These are phyloP conservation scores for Diarsia rubi DNA, from an alignment of 2,888 invertebrate genomes.

Conservation along the genomic window DNA sequence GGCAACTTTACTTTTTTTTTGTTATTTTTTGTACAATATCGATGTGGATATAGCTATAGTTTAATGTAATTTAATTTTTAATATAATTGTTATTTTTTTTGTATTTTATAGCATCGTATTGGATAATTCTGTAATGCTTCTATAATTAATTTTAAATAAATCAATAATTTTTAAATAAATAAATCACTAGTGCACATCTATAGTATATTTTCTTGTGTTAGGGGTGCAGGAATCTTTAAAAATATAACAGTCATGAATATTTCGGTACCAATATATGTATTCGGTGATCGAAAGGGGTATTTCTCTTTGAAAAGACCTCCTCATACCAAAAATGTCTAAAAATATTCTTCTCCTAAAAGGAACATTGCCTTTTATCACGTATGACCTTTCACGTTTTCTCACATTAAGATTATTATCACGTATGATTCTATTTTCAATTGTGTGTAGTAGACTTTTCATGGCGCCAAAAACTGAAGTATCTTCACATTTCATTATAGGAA, in stretches of 20 bases:
- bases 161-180: too few species aligned
- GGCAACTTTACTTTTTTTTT: too few species aligned
- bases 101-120: too few species aligned
- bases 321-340: background rate
- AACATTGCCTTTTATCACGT: background rate
- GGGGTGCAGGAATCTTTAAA: background rate
- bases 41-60: too few species aligned
- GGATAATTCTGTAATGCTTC: too few species aligned
- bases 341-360: constrained; percentile 8
- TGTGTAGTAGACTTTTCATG: background rate
- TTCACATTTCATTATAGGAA: background rate
- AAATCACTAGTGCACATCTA: too few species aligned
- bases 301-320: constrained; percentile 3
- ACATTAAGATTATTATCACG: background rate
- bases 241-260: background rate
- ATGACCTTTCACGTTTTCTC: constrained; percentile 14
- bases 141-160: too few species aligned
- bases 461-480: background rate
- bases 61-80: too few species aligned
- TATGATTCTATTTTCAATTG: background rate
- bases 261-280: background rate
- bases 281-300: background rate
- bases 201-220: background rate
- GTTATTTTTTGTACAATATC: too few species aligned
- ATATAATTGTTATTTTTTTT: too few species aligned